A percentile compares a stretch with the other conserved stretches of the same genome.
These are phyloP conservation scores for Sipunculus nudus DNA, from an alignment of 2,888 invertebrate species.

Conservation along the genomic window DNA sequence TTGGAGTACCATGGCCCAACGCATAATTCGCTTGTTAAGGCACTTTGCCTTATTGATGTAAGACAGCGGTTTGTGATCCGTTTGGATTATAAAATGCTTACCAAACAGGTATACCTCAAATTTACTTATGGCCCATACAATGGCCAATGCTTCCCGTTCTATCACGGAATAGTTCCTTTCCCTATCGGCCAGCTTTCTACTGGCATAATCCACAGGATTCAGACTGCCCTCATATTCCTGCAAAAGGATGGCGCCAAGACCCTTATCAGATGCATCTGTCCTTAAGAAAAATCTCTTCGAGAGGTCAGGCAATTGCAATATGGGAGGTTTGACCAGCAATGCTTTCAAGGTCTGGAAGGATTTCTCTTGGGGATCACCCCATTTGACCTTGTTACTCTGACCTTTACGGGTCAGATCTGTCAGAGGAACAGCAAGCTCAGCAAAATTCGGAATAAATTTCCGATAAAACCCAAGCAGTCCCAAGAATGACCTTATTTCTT, in stretches of 20 bases:
- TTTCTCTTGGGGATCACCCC: conserved; percentile 11
- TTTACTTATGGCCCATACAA: conserved; percentile 22
- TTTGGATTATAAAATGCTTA: conserved; percentile 3
- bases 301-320: conserved; percentile 35
- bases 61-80: conserved; percentile 8
- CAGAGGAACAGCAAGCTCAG: conserved; percentile 32
- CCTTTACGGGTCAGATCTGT: conserved; percentile 29
- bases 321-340: conserved; percentile 11
- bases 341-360: conserved; percentile 25
- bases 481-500: conserved; percentile 7
- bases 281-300: conserved; percentile 26
- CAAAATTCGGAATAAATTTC: conserved; percentile 16
- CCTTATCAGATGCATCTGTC: conserved; percentile 39
- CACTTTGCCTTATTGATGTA: background rate
- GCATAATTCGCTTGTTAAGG: conserved; percentile 8
- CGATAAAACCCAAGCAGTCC: conserved; percentile 17
- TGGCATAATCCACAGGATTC: conserved; percentile 39
- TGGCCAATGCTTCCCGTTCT: conserved; percentile 36
- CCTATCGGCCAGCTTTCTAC: conserved; percentile 31
- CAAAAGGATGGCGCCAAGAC: conserved; percentile 41
- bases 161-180: conserved; percentile 37
- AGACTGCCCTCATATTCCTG: conserved; percentile 22
- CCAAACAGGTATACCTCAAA: background rate
- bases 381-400: conserved; percentile 18
- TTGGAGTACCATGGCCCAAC: conserved; percentile 12